Evolutionary conservation across 2,888 invertebrate genomes (phyloP), one percentile per base, ranked within the genome.

Genomic region (Panzeria rudis): DNA sequence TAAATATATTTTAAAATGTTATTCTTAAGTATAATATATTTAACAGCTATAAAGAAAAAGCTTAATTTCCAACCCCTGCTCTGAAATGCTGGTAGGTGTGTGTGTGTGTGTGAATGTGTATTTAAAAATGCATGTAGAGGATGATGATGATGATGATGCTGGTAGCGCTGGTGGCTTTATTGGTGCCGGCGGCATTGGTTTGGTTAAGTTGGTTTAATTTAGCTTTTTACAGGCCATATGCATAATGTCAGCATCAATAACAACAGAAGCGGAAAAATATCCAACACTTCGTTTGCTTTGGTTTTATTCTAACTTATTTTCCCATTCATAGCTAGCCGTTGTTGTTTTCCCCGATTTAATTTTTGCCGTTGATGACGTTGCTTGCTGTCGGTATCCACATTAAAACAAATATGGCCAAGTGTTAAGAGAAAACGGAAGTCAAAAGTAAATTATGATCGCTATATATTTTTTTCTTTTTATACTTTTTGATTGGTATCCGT

Each of bases 241-340:
- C 76, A 71, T 66, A 76, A 76, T 72, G 76, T 80, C 80, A 80
- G 62, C 76, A 80, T 76, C 71, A 77, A 84, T 84, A 84, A 71
- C 71, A 59, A 76, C 38, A 71, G 59, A 72, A 76, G 84, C 66
- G 71, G 25, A 80, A 80, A 54, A 79, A 71, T 71, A 38, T 71
- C 56, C 54, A 79, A 79, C 68, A 83, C 62, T 73, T 83, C 15
- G 59, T 59, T 66, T 72, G 32, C 61, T 71, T 72, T 64, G 29
- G 41, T 56, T 64, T 47, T 56, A 64, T 71, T 71, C n/a, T 62
- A 69, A 77, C 41, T 38, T 61, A 47, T 50, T 62, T 17, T 17
- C 0, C 13, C 61, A 23, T 59, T 29, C 29, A 29, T 29, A 2
- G 17, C 8, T 15, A 5, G n/a, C 15, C 17, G 62, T 8, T 59